phyloP scores from a whole-genome alignment of 2,888 invertebrate genomes.

The Arge pagana region DNA sequence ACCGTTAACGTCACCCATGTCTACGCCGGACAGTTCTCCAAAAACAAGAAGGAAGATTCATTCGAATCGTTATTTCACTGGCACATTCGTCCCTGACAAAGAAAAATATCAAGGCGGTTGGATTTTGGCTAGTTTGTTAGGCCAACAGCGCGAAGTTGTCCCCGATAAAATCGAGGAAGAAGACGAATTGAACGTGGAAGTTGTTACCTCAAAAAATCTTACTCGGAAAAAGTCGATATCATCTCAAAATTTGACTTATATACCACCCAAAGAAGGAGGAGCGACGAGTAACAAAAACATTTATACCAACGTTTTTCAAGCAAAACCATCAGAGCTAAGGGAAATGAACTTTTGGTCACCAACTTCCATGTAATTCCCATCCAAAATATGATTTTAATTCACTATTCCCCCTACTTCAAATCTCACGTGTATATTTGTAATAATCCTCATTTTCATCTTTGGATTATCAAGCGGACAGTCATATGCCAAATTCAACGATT shows the following conservation, averaged over 20 bases:
- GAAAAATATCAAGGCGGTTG: constrained; percentile 64
- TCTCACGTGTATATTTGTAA: no score
- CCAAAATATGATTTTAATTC: no score
- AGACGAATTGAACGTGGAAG: constrained; percentile 41
- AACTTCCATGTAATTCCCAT: constrained; percentile 82
- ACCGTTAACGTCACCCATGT: constrained; percentile 67
- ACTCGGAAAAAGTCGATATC: constrained; percentile 57
- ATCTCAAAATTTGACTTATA: constrained; percentile 51
- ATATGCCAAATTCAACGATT: no score
- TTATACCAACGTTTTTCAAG: constrained; percentile 52
- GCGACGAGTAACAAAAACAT: constrained; percentile 28
- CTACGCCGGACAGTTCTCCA: constrained; percentile 65
- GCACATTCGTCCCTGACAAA: constrained; percentile 55
- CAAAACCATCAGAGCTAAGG: constrained; percentile 73
- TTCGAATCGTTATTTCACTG: constrained; percentile 68
- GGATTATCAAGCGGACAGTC: no score
- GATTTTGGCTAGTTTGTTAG: constrained; percentile 70
- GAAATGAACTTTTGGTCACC: constrained; percentile 89
- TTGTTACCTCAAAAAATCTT: constrained; percentile 40
- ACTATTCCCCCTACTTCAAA: no score
- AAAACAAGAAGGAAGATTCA: constrained; percentile 59
- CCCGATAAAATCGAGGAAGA: constrained; percentile 68
- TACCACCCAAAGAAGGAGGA: constrained; percentile 43
- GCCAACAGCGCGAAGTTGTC: constrained; percentile 67
- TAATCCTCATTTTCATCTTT: no score